phyloP scores from a whole-genome alignment of 2,113 vertebrate genomes.

The Salvelinus sp. region DNA sequence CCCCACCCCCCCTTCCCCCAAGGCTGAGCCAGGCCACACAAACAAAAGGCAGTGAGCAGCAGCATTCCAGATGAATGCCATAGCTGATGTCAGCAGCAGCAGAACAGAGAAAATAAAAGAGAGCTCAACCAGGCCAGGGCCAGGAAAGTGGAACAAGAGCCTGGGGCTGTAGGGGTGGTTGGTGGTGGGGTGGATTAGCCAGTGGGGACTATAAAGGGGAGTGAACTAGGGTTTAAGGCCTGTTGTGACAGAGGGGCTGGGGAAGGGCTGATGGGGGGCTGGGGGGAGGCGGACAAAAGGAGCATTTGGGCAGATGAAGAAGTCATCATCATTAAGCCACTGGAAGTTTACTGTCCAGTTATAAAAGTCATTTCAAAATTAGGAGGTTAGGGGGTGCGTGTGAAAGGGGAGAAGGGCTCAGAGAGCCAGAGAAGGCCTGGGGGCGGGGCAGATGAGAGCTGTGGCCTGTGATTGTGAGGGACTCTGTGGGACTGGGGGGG shows the following conservation, averaged over 20 bases:
- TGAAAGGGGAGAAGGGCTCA: slow-evolving; percentile 69
- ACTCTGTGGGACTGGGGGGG: slow-evolving; percentile 36
- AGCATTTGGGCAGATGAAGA: slow-evolving; percentile 95
- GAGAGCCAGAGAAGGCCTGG: slow-evolving; percentile 47
- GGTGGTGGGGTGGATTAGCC: slow-evolving; percentile 55
- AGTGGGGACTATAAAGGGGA: slow-evolving; percentile 66
- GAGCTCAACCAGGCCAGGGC: slow-evolving; percentile 42
- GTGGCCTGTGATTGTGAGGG: background rate
- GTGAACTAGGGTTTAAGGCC: slow-evolving; percentile 69
- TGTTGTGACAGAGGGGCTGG: slow-evolving; percentile 52
- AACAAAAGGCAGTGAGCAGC: slow-evolving; percentile 81
- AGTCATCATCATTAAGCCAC: slow-evolving; percentile 93
- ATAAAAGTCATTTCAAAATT: slow-evolving; percentile 82
- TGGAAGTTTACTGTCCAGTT: slow-evolving; percentile 83
- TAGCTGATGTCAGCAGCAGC: slow-evolving; percentile 81
- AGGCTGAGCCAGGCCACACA: slow-evolving; percentile 67
- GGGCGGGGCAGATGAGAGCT: slow-evolving; percentile 29
- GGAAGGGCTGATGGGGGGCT: slow-evolving; percentile 59
- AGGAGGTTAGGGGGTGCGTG: slow-evolving; percentile 61
- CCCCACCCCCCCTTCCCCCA: background rate
- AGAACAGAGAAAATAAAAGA: slow-evolving; percentile 55
- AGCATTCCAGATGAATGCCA: slow-evolving; percentile 88
- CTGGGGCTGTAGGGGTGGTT: slow-evolving; percentile 40
- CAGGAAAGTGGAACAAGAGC: slow-evolving; percentile 50
- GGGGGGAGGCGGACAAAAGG: slow-evolving; percentile 81